phyloP scores from a whole-genome alignment of 1,140 invertebrate genomes.

The Probaryconus sp. region DNA sequence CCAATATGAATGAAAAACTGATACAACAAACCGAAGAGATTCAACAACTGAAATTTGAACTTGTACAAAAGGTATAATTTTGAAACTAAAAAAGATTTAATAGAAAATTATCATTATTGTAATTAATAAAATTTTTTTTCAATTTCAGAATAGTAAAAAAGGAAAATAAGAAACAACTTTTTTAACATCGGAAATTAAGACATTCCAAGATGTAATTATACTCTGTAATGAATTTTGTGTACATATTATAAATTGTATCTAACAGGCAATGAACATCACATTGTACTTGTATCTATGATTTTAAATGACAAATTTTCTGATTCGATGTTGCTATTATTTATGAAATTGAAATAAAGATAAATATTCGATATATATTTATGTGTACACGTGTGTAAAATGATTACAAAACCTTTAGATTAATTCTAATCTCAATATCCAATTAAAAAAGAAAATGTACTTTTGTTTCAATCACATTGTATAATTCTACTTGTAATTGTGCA shows the following conservation, averaged over 20 bases:
- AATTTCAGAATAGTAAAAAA: slow-evolving; percentile 74
- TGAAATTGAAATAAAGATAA: slow-evolving; percentile 61
- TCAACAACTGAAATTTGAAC: slow-evolving; percentile 80
- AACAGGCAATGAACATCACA: slow-evolving; percentile 57
- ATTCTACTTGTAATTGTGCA: too few species aligned
- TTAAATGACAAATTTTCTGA: slow-evolving; percentile 62
- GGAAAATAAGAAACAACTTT: slow-evolving; percentile 66
- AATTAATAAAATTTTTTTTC: slow-evolving; percentile 25
- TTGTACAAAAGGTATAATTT: slow-evolving; percentile 76
- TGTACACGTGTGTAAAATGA: slow-evolving; percentile 3
- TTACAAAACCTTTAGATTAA: too few species aligned
- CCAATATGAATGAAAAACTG: slow-evolving; percentile 93
- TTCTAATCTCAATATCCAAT: too few species aligned
- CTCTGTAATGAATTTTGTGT: slow-evolving; percentile 69
- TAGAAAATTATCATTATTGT: slow-evolving; percentile 5
- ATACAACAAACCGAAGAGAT: slow-evolving; percentile 88
- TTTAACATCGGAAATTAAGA: slow-evolving; percentile 61
- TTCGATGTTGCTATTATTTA: slow-evolving; percentile 70
- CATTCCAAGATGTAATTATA: slow-evolving; percentile 72
- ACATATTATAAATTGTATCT: slow-evolving; percentile 67
- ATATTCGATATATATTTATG: slow-evolving; percentile 16
- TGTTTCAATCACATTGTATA: too few species aligned
- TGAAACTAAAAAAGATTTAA: slow-evolving; percentile 18
- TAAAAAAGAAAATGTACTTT: too few species aligned
- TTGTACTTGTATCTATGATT: slow-evolving; percentile 56